phyloP scores from a whole-genome alignment of 2,888 invertebrate genomes.

The Drosophila formosana region DNA sequence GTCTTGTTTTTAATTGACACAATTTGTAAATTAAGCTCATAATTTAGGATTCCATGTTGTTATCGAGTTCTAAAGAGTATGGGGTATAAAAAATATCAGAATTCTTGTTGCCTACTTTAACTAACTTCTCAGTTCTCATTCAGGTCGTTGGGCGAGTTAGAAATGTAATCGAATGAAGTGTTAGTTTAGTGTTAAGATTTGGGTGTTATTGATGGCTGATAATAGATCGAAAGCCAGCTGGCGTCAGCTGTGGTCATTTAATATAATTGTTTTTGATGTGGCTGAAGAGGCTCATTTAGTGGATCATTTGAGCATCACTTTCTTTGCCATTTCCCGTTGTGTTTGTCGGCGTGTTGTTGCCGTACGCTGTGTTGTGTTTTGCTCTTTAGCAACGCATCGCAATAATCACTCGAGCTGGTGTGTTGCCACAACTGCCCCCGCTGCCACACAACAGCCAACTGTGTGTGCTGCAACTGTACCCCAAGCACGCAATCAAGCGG shows the following conservation, averaged over 20 bases:
- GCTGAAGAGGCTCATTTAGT: slow-evolving; percentile 28
- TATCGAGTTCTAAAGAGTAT: no score
- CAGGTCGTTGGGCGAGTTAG: no score
- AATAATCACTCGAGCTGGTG: slow-evolving; percentile 62
- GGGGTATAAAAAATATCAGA: neutral
- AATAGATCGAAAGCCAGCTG: slow-evolving; percentile 4
- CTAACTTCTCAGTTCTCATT: no score
- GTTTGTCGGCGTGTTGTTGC: slow-evolving; percentile 22
- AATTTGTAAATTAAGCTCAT: no score
- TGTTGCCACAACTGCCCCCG: slow-evolving; percentile 2
- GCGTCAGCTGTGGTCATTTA: slow-evolving; percentile 21
- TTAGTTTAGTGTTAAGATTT: neutral
- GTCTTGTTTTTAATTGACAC: no score
- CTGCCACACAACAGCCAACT: neutral
- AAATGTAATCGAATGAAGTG: neutral
- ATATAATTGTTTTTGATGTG: slow-evolving; percentile 15
- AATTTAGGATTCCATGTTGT: no score
- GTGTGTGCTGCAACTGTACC: slow-evolving; percentile 17
- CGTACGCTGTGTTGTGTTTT: no score
- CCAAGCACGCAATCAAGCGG: slow-evolving; percentile 79
- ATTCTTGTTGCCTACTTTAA: neutral
- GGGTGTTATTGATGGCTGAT: neutral
- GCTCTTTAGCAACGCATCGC: slow-evolving; percentile 55
- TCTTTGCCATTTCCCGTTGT: slow-evolving; percentile 39
- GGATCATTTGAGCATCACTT: slow-evolving; percentile 46